Base-by-base conservation (phyloP, 2,888 invertebrate species). In the Aporophyla nigra region DNA sequence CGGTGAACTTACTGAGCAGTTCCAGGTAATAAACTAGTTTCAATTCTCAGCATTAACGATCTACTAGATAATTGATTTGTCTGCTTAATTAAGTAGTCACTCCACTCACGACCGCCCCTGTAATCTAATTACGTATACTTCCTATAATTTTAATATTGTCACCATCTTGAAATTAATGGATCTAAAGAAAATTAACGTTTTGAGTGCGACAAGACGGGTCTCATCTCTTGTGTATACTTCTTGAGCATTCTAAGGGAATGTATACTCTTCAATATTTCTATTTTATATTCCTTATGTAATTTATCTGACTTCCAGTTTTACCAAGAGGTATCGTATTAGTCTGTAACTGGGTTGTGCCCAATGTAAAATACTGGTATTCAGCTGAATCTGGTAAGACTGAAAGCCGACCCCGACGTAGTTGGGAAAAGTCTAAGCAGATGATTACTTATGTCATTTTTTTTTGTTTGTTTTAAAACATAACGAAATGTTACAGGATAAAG, bases 91-190 rank as follows among this genome's bases (percentile, higher is more conserved):
- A 87, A 82, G 74, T 73, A 74, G 61, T 78, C 76, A 74, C 84
- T 86, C 58, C 66, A 77, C 74, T 83, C 65, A 75, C 67, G 67
- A 74, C n/a, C 74, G 63, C 71, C 68, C 53, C 70, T 70, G 69
- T 82, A 83, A 88, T 86, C 73, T 83, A 83, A 86, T 88, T 77
- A 83, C 68, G 71, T 80, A 33, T 33, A 70, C 73, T 81, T 76
- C 76, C 67, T 78, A 78, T 71, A 84, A 84, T 83, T 86, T 86
- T 83, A 86, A 87, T 84, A 82, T 87, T 83, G 74, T 80, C 87
- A 74, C 85, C 80, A 70, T 79, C 80, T 84, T 65, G 74, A 80
- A 83, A 86, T 83, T 85, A 86, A 87, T 85, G 82, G 70, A 83
- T 87, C 72, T 80, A 76, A 69, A 61, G 82, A 76, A 82, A 82